Percentiles rank a stretch among this genome's conserved stretches.
Conservation (phyloP, 2,797 vertebrate species). For the Diplodus sargus region DNA sequence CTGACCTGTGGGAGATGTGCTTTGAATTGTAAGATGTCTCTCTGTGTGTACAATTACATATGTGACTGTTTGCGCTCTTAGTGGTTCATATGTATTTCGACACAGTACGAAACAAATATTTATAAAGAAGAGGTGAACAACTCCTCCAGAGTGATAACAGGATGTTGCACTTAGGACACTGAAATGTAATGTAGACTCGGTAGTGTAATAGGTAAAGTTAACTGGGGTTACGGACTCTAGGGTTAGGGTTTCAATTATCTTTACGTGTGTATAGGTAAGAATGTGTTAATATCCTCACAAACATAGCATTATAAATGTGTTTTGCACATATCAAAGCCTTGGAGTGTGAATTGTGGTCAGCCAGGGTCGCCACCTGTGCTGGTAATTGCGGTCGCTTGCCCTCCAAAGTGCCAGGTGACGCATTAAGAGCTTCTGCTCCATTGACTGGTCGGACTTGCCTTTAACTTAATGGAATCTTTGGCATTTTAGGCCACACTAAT, state of each 20-base stretch:
- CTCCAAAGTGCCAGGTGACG: constrained; percentile 1
- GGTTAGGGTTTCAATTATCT: neutral
- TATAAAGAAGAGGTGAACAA: neutral
- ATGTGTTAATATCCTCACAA: neutral
- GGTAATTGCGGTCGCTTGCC: neutral
- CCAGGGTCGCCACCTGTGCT: neutral
- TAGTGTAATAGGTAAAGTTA: neutral
- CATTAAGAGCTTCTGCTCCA: constrained; percentile 19
- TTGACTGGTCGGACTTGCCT: constrained; percentile 3
- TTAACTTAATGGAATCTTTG: constrained; percentile 19
- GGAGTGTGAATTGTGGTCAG: neutral
- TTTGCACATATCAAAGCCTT: neutral
- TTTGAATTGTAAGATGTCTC: neutral
- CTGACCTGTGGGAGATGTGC: constrained; percentile 27
- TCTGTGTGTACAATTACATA: neutral
- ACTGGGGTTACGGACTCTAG: neutral
- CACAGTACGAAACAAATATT: neutral
- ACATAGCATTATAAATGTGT: neutral
- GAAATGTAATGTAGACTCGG: too few relatives aligned
- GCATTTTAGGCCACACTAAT: constrained; percentile 5
- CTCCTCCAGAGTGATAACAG: neutral
- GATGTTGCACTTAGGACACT: neutral
- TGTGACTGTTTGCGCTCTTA: neutral
- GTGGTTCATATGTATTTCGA: neutral
- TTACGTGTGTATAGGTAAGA: neutral